phyloP scores from a whole-genome alignment of 2,113 vertebrate genomes.

The Colinus virginianus region DNA sequence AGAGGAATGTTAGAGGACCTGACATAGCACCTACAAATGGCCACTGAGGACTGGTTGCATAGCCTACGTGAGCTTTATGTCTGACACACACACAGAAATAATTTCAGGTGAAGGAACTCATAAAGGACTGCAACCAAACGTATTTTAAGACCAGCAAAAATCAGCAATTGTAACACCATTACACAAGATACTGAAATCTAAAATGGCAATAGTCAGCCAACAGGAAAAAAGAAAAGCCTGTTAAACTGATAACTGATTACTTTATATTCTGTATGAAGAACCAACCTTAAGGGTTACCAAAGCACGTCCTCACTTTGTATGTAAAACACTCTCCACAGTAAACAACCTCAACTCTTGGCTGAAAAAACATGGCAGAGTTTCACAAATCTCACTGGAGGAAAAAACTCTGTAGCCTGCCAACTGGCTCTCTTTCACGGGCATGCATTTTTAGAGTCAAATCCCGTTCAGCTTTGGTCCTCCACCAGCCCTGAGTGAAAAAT shows the following conservation, averaged over 20 bases:
- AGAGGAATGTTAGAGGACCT: not conserved
- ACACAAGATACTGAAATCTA: not conserved
- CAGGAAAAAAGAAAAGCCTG: not conserved
- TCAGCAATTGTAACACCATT: not conserved
- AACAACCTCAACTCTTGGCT: not conserved
- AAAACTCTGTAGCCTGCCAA: not conserved
- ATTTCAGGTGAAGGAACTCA: not conserved
- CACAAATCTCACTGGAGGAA: not conserved
- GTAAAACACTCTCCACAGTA: not conserved
- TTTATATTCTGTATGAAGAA: not conserved
- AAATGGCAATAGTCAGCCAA: not conserved
- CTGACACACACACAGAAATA: not conserved
- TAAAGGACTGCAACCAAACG: not conserved
- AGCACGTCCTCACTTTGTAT: not conserved
- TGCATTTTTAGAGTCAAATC: not conserved
- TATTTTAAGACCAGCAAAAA: slow-evolving; percentile 10
- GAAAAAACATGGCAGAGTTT: not conserved
- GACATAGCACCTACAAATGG: not conserved
- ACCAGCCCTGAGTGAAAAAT: not conserved
- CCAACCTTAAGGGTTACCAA: not conserved
- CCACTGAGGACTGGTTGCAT: not conserved
- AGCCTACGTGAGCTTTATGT: not conserved
- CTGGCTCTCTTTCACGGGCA: not conserved
- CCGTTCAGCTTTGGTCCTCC: not conserved
- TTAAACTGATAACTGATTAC: not conserved